Conservation (phyloP, 2,888 invertebrate species). For the Apamea monoglypha region DNA sequence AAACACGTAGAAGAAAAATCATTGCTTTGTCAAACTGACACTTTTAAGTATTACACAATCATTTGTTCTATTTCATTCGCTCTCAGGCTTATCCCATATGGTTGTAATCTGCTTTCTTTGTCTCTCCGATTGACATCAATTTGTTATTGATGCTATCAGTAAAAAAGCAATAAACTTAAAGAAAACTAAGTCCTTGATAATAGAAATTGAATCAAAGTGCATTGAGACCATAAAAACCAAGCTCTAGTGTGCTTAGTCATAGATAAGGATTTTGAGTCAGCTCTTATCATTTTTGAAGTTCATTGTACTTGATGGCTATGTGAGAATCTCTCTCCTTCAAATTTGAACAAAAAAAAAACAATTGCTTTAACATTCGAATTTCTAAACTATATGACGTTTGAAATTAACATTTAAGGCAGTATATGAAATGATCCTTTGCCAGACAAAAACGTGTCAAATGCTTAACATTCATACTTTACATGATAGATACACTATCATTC, state of each 20-base stretch:
- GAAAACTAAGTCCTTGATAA: slow-evolving; percentile 30
- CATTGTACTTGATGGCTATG: slow-evolving; percentile 5
- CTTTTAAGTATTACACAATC: slow-evolving; percentile 16
- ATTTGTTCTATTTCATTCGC: not conserved
- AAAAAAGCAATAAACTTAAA: slow-evolving; percentile 14
- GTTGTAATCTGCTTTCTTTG: slow-evolving; percentile 8
- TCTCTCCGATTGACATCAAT: not conserved
- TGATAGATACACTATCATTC: slow-evolving; percentile 20
- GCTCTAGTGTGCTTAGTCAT: not conserved
- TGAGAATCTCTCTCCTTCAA: not conserved
- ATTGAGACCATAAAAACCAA: slow-evolving; percentile 34
- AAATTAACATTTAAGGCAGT: slow-evolving; percentile 1
- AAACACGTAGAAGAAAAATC: slow-evolving; percentile 27
- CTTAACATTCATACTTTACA: not conserved
- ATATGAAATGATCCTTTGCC: not conserved
- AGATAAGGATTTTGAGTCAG: slow-evolving; percentile 9
- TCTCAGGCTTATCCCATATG: not conserved
- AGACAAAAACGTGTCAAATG: not conserved
- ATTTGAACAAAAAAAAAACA: not conserved
- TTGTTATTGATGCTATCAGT: slow-evolving; percentile 12
- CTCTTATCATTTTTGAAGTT: slow-evolving; percentile 15
- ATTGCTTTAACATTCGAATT: not conserved
- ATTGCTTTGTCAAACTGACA: not conserved
- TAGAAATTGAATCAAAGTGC: slow-evolving; percentile 40
- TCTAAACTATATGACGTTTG: not conserved